Evolutionary conservation across 1,140 invertebrate species (phyloP), one percentile per base, ranked within the genome.

Genomic region (Drosophila kurseongensis): DNA sequence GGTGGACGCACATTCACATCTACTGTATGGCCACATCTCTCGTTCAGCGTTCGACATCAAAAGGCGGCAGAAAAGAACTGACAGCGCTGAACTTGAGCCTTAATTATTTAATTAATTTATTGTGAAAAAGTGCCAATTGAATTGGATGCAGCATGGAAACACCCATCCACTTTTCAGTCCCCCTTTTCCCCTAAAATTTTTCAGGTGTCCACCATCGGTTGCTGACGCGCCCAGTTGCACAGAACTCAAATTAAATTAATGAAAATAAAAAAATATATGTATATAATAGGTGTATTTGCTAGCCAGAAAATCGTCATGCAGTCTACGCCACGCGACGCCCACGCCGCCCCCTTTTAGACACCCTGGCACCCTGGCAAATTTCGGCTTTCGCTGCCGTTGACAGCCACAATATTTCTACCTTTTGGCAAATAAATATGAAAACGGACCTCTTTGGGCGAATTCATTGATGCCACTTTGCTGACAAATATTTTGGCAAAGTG

Each of bases 41-140:
- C 66, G 63, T 56, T 69, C 67, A 29, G 12, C 62, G 56, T 54
- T 78, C 42, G 65, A 75, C 65, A 75, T 57, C 78, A 63, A 68
- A 62, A 59, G 65, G 42, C 75, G 61, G 83, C 77, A 71, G n/a
- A 51, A 75, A 73, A 80, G 57, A 62, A 41, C 48, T 69, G 69
- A 38, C 77, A 77, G 60, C 56, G 32, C 50, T 89, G 84, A 89
- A 89, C 84, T 88, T 88, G 84, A 89, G 84, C 73, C 68, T 79
- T 75, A 89, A 88, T 89, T 89, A 88, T 84, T 88, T 80, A 88
- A 88, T 88, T 83, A 89, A 88, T 88, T 89, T 88, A 88, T 88
- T 68, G 83, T 86, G 76, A 88, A 88, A 73, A 69, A 60, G 57
- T 76, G 72, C 58, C 80, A 89, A 89, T 89, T 88, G 80, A 67